Evolutionary conservation across 2,113 vertebrate genomes (phyloP), one percentile per base, ranked within the genome.

Genomic region (Mixornis gularis): DNA sequence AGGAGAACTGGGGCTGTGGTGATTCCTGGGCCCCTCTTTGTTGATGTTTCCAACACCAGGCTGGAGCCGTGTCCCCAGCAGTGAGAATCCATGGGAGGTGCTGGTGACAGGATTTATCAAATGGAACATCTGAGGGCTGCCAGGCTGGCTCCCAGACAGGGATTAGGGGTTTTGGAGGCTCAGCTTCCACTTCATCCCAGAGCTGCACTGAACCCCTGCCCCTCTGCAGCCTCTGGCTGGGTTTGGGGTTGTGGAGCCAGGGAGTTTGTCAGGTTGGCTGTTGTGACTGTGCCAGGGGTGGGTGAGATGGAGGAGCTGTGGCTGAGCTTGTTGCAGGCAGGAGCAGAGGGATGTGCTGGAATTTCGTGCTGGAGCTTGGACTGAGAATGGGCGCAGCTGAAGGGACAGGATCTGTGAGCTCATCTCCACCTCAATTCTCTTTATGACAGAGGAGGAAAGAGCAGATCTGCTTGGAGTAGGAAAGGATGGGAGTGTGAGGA

Each of bases 111-210:
- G 36, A 76, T 87, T 69, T 89, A 89, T 93, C 89, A 92, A 65
- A 84, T 36, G 86, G 92, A 85, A 89, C 51, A 66, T 93, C 94
- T 40, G 41, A 69, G 69, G 22, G 58, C 70, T 93, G 95, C 72
- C 90, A 94, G 84, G 36, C 49, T 34, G 44, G 66, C 70, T 85
- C 63, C 1, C 1, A 21, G 51, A 32, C 32, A 20, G 66, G 83
- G 65, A 85, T 95, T 87, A 66, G 51, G 29, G 32, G 6, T 32
- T 89, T 62, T 60, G 52, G 90, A 84, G 71, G 36, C 51, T 27
- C 19, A 92, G 62, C 80, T 86, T 69, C 32, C 43, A 11, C 82
- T 78, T 91, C 34, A 55, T 38, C 58, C 1, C 7, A 25, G 43
- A 73, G 36, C 73, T 27, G 4, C 30, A 1, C 4, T 65, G 84